These are phyloP conservation scores for Trypoxylus dichotomus DNA, from an alignment of 1,140 invertebrate species.

Conservation along the genomic window DNA sequence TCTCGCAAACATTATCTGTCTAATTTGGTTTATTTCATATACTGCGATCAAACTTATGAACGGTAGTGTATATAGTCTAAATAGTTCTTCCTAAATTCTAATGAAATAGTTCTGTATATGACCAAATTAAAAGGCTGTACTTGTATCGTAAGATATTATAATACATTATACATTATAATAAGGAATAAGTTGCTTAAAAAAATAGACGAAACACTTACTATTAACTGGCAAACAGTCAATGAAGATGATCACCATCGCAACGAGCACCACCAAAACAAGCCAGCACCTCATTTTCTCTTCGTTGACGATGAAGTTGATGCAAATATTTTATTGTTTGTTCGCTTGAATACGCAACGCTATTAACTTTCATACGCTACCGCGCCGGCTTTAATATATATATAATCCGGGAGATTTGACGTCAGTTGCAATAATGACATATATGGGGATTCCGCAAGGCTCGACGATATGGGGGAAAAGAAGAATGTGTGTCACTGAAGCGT, in stretches of 20 bases:
- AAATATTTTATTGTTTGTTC: no score
- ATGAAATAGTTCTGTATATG: no score
- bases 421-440: background rate
- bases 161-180: no score
- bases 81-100: no score
- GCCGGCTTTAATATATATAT: background rate
- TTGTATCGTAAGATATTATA: no score
- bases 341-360: background rate
- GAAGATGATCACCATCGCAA: background rate
- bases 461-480: background rate
- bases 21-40: no score
- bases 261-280: background rate
- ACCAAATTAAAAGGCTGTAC: no score
- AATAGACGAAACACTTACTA: background rate
- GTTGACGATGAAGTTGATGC: background rate
- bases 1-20: no score
- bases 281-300: background rate
- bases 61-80: no score
- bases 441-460: slow-evolving; percentile 11
- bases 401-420: background rate
- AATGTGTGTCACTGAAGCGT: slow-evolving; percentile 13
- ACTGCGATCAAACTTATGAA: no score
- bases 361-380: background rate
- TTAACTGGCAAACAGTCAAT: background rate
- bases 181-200: background rate